Percentiles rank a stretch among this genome's conserved stretches.
These are phyloP conservation scores for Luehdorfia chinensis DNA, from an alignment of 1,140 invertebrate species.

Conservation along the genomic window DNA sequence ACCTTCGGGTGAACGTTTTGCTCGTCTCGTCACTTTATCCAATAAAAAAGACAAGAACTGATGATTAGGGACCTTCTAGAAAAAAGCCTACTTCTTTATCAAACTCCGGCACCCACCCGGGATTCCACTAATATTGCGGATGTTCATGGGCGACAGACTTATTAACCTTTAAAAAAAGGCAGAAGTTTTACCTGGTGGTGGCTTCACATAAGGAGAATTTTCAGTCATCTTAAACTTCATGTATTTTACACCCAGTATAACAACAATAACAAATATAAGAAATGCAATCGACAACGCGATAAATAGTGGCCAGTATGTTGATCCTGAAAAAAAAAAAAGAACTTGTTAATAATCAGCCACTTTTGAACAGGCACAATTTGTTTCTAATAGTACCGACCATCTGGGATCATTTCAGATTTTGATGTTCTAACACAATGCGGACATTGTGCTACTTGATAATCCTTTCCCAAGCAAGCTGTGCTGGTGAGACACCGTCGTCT, in stretches of 20 bases:
- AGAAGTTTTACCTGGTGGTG: slow-evolving; percentile 47
- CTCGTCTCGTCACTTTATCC: too few species aligned
- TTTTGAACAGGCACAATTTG: background rate
- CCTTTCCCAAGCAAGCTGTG: slow-evolving; percentile 71
- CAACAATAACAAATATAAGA: slow-evolving; percentile 61
- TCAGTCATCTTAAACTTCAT: slow-evolving; percentile 66
- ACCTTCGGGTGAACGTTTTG: too few species aligned
- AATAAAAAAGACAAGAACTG: too few species aligned
- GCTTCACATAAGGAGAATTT: slow-evolving; percentile 64
- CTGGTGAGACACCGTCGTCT: slow-evolving; percentile 85
- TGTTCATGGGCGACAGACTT: too few species aligned
- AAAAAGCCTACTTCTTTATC: too few species aligned
- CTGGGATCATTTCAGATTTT: slow-evolving; percentile 52
- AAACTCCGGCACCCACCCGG: too few species aligned
- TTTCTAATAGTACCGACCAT: slow-evolving; percentile 35
- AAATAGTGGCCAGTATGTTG: slow-evolving; percentile 62
- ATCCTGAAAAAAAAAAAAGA: slow-evolving; percentile 38
- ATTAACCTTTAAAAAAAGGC: background rate
- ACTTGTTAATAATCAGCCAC: too few species aligned
- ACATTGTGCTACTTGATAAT: slow-evolving; percentile 65
- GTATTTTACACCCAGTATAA: slow-evolving; percentile 63
- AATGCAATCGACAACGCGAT: slow-evolving; percentile 60
- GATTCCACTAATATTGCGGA: too few species aligned
- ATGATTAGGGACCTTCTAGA: too few species aligned
- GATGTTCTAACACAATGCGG: slow-evolving; percentile 62